Evolutionary conservation across 2,797 vertebrate species (phyloP), one percentile per base, ranked within the genome.

Genomic region (Adrianichthys oophorus): DNA sequence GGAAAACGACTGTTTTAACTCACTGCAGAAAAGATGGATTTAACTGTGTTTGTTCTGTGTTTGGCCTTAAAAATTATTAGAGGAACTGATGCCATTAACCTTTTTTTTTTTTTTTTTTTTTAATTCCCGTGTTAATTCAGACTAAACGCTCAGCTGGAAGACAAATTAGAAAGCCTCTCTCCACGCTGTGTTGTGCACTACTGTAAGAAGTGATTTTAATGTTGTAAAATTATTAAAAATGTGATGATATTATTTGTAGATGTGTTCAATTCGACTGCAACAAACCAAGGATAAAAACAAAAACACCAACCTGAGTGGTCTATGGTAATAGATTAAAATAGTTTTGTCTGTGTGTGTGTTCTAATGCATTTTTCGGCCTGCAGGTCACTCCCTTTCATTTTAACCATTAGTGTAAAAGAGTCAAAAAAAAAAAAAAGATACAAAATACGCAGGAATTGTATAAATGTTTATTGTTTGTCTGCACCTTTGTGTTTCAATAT

Each of bases 21-120:
- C 10, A 12, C 32, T 12, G 10, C 1, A 6, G 10, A 37, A 29
- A 29, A 29, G 26, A 6, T 29, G 26, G 26, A 12, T 13, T 13
- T 13, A 37, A 12, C 32, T 37, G 32, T 37, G 32, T 37, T 37
- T 37, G 32, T 37, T 37, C 32, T 32, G 10, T 37, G 65, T 60
- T 55, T 65, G 73, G 69, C 57, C 14, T 48, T 68, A 72, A 75
- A 52, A 47, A 49, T 7, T 12, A 65, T 64, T 41, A 17, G 41
- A 52, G 56, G 74, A 66, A 74, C 62, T 54, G 26, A 69, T 58
- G 78, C 55, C 78, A 84, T 84, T 82, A 78, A 79, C 76, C 81
- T 79, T 83, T 85, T 78, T 68, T 77, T 79, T 72, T 50, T 77
- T 83, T 85, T 77, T 67, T 15, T 73, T 80, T 84, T 77, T 79